Base-by-base conservation (phyloP, 2,888 invertebrate genomes). In the Diogma glabrata region DNA sequence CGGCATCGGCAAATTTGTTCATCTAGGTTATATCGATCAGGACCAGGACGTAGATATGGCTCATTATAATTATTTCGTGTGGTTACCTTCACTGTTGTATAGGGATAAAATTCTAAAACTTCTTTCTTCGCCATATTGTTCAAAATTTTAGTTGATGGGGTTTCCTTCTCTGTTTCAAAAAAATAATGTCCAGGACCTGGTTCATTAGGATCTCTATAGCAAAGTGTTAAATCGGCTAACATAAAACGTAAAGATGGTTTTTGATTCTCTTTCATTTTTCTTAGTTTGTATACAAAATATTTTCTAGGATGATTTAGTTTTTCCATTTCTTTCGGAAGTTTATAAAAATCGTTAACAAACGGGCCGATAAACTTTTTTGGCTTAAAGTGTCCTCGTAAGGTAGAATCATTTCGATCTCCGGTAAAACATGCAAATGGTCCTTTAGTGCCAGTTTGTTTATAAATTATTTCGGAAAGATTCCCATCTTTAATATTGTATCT, bases 161-260 rank as follows among this genome's bases (percentile, higher is more conserved):
- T n/a, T n/a, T n/a, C n/a, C n/a, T n/a, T n/a, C 14, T 43, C 47
- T 12, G 28, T 14, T 36, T 38, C 40, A 46, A 51, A 49, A 23
- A 54, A 60, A 55, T 77, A 76, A 50, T 66, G 60, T 1, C 71
- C 71, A 0, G 80, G 77, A 0, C 77, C 74, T 0, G 80, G 80
- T 1, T 73, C 72, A 1, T 64, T 58, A 0, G 75, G 71, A 47
- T 71, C 66, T 43, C 68, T 70, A 22, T 70, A 63, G 57, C 75
- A 74, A 64, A 76, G 67, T 2, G 72, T 63, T 12, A 74, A 52
- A 56, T 79, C 74, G 3, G 70, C 69, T 36, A 78, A 59, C 57
- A 75, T 69, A 49, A 64, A 67, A 10, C 78, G 67, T 1, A 72
- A 67, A 45, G 71, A 67, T 20, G 74, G 72, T 38, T 38, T 16